These are phyloP conservation scores for Thera obeliscata DNA, from an alignment of 2,888 invertebrate genomes.

Conservation along the genomic window DNA sequence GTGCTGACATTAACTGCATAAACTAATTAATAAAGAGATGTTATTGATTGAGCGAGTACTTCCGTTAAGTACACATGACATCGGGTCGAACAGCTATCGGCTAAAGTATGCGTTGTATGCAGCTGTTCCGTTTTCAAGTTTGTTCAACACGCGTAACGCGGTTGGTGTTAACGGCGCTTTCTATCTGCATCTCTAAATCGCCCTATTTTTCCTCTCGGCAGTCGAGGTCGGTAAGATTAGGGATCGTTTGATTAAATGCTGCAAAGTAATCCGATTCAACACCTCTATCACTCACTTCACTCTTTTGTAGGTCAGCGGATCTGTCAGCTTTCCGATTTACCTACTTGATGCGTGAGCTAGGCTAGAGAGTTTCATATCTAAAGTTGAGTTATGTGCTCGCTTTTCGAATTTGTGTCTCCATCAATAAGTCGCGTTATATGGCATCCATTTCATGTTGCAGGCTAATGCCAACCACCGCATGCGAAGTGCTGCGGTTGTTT, in stretches of 20 bases:
- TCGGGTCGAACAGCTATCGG: constrained; percentile 21
- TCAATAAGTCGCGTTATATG: constrained; percentile 57
- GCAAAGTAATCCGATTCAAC: constrained; percentile 67
- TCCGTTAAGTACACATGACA: constrained; percentile 5
- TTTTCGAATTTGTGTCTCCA: constrained; percentile 44
- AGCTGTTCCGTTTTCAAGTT: constrained; percentile 61
- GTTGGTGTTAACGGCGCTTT: constrained; percentile 75
- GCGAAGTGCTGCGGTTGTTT: constrained; percentile 63
- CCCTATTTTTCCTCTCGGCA: constrained; percentile 66
- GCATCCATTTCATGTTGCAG: constrained; percentile 57
- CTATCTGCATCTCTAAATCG: constrained; percentile 74
- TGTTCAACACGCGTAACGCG: constrained; percentile 76
- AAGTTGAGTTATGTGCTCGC: constrained; percentile 40
- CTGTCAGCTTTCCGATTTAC: constrained; percentile 43
- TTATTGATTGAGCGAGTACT: neutral
- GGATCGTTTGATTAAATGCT: constrained; percentile 64
- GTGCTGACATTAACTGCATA: constrained; percentile 2
- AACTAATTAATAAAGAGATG: neutral
- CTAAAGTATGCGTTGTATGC: constrained; percentile 40
- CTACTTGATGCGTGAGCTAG: constrained; percentile 30
- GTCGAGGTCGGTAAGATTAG: constrained; percentile 65
- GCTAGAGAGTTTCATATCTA: constrained; percentile 41
- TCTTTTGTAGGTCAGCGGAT: constrained; percentile 55
- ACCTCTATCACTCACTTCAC: constrained; percentile 52
- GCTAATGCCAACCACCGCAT: constrained; percentile 64